Conservation (phyloP, 2,888 invertebrate genomes). For the Ectemnius cavifrons region DNA sequence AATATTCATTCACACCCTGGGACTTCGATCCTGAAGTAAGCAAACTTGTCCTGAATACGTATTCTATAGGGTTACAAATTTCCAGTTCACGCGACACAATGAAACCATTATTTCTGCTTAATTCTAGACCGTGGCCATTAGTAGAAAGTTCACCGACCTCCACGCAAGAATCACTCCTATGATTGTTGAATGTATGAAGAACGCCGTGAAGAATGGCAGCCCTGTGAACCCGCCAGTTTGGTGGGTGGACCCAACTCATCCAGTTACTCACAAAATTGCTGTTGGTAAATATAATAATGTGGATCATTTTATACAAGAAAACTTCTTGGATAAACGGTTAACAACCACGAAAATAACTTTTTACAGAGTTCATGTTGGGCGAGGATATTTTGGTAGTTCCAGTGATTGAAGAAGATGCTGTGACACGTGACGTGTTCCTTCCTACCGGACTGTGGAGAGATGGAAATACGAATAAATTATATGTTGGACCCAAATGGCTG, state of each 20-base stretch:
- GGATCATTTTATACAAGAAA: background rate
- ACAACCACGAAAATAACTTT: constrained; percentile 11
- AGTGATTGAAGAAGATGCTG: constrained; percentile 82
- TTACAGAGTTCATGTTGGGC: constrained; percentile 88
- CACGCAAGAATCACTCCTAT: constrained; percentile 82
- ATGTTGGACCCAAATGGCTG: constrained; percentile 83
- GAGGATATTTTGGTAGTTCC: constrained; percentile 89
- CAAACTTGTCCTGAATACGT: background rate
- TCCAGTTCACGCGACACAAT: background rate
- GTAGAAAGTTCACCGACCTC: constrained; percentile 82
- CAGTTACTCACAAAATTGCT: constrained; percentile 79
- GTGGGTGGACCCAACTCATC: constrained; percentile 88
- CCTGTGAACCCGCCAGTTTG: constrained; percentile 91
- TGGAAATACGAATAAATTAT: constrained; percentile 74
- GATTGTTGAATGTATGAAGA: constrained; percentile 83
- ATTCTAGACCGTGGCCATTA: constrained; percentile 82
- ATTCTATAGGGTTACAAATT: background rate
- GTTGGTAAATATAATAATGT: constrained; percentile 70
- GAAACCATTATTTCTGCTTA: background rate
- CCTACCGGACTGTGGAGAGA: constrained; percentile 88
- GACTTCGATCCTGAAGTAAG: constrained; percentile 81
- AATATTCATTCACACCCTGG: constrained; percentile 91
- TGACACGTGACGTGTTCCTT: constrained; percentile 85
- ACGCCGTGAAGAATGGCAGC: constrained; percentile 81
- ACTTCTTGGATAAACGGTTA: background rate